Base-by-base conservation (phyloP, 1,140 invertebrate genomes). In the Radopholus similis region DNA sequence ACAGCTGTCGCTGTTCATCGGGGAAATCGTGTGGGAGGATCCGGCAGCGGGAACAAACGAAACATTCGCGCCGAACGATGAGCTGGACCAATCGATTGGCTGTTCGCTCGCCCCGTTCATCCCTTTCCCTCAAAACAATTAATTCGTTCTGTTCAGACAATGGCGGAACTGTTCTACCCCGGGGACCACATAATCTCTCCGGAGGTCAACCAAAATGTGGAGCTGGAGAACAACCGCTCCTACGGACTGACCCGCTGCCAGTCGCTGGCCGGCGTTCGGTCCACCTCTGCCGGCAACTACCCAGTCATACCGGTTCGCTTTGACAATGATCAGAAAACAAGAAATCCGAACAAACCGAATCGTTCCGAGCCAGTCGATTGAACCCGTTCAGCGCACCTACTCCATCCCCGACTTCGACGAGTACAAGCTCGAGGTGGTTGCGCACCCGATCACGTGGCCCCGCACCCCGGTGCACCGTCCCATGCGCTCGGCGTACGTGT, bases 381-480 rank as follows among this genome's bases (percentile, higher is more conserved):
- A 42, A 34, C 49, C 28, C 23, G 13, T 62, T 62, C 42, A 62
- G 58, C 42, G 58, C 4, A 62, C 58, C 15, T 62, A 62, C 44
- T 62, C 58, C 26, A 62, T 23, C 6, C 35, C 34, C 32, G 58
- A 62, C 37, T 62, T 62, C 32, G 58, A 42, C 44, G 58, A 62
- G 9, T 62, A 62, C 8, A 21, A 40, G 32, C 28, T 35, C n/a
- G 58, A 62, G 44, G 21, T 62, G 15, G 35, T 62, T 34, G 40
- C 58, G 2, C 58, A 62, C 44, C 58, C 58, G 49, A 62, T 62
- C 49, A 62, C 18, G 9, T 62, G 58, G 58, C 58, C 58, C 15
- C n/a, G 58, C 18, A 28, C 44, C 8, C 58, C 58, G 9, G 11
- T 62, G 23, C 15, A 42, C 28, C 40, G 40, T 15, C 40, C 58